Conservation (phyloP, 2,888 invertebrate genomes). For the Cerceris rybyensis region DNA sequence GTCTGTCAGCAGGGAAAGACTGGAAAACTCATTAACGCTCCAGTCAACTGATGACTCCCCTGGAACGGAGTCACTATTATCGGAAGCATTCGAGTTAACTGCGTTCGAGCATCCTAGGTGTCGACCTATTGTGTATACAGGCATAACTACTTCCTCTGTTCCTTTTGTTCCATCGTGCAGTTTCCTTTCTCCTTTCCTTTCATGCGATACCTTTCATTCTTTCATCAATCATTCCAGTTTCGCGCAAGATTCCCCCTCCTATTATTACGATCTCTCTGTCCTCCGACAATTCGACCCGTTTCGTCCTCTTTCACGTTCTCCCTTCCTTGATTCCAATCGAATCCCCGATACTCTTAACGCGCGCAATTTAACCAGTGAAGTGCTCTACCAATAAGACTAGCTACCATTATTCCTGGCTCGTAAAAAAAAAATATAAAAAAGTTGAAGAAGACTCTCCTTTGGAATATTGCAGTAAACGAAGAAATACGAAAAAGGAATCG, state of each 20-base stretch:
- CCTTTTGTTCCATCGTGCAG: constrained; percentile 63
- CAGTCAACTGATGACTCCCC: constrained; percentile 57
- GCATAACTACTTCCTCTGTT: constrained; percentile 63
- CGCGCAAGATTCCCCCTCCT: constrained; percentile 61
- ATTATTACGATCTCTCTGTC: constrained; percentile 52
- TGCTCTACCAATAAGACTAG: constrained; percentile 9
- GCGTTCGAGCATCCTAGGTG: constrained; percentile 52
- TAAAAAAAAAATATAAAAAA: not conserved
- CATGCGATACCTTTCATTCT: constrained; percentile 22
- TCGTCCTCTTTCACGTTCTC: constrained; percentile 20
- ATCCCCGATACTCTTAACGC: constrained; percentile 40
- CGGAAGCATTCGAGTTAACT: constrained; percentile 64
- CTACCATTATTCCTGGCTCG: not conserved
- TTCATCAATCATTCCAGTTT: constrained; percentile 70
- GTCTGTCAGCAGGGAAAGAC: constrained; percentile 47
- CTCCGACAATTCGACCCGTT: not conserved
- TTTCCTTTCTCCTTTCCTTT: constrained; percentile 37
- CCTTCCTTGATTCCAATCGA: constrained; percentile 26
- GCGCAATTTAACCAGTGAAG: constrained; percentile 20
- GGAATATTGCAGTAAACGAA: too few relatives aligned
- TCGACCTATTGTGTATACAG: constrained; percentile 53
- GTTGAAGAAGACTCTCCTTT: too few relatives aligned
- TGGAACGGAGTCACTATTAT: constrained; percentile 64
- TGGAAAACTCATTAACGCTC: constrained; percentile 62
- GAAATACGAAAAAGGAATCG: too few relatives aligned